Conservation (phyloP, 2,113 vertebrate species). For the Tupaia chinensis region DNA sequence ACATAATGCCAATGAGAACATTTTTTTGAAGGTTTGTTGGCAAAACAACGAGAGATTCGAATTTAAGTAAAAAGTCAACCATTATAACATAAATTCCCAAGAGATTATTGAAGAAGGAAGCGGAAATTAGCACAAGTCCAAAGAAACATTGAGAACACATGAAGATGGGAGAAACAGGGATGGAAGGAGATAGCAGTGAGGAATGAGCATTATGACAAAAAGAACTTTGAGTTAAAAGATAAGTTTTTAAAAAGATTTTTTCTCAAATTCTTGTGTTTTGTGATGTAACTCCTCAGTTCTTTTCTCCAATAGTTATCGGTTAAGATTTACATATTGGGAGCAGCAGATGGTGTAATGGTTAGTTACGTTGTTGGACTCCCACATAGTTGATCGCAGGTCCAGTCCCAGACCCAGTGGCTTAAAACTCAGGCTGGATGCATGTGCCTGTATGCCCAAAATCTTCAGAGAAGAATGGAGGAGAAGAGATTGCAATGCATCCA, state of each 20-base stretch:
- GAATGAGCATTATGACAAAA: neutral
- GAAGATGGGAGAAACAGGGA: fast-evolving
- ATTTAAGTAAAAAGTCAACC: neutral
- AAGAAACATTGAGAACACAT: neutral
- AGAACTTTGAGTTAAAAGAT: neutral
- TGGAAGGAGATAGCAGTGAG: fast-evolving
- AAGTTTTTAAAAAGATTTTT: neutral
- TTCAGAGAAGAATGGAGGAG: no score
- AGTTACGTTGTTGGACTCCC: no score
- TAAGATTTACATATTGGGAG: neutral
- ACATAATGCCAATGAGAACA: neutral
- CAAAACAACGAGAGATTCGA: neutral
- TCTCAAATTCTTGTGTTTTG: neutral
- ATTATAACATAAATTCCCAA: neutral
- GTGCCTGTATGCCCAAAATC: no score
- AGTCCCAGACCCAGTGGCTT: no score
- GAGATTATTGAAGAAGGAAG: neutral
- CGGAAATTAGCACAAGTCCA: neutral
- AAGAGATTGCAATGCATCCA: no score
- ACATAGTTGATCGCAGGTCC: no score
- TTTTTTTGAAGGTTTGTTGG: neutral
- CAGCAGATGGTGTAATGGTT: no score
- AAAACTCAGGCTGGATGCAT: no score
- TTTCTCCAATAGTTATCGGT: neutral
- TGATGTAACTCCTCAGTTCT: neutral